Base-by-base conservation (phyloP, 2,797 vertebrate species). In the Sebastes cheni region DNA sequence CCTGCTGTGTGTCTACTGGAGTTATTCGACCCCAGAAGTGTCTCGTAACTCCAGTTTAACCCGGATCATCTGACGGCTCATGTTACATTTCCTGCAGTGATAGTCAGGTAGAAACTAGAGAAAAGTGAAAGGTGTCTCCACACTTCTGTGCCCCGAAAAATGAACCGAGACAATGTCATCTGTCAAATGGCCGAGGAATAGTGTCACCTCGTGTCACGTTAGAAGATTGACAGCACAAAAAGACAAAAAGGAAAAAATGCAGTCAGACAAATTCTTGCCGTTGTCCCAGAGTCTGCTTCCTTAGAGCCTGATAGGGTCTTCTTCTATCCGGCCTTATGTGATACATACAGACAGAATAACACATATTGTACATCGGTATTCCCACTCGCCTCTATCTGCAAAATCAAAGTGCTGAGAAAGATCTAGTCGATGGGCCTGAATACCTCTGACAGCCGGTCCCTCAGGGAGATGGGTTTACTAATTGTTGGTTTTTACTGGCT, bases 401-500 rank as follows among this genome's bases (percentile, higher is more conserved):
- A 50, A 71, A 68, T 80, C 25, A 81, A 74, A 83, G 67, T 46
- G 56, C 25, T 67, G 72, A 77, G 75, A 77, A 72, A 75, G 76
- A 92, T 81, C 58, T 79, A 71, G 77, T 77, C 64, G 75, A 86
- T 80, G 65, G 87, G 72, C 84, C 72, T 88, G 75, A 89, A 76
- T 83, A 85, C 76, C 56, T 82, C 58, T 90, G 87, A 87, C 72
- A 88, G 79, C 72, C 18, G 4, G 36, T 79, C 72, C 77, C 84
- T 82, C 27, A 11, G 85, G 82, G 88, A 92, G 83, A 89, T 81
- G 75, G 60, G 36, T 84, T 91, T 84, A 76, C 88, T 93, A 95
- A 93, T 92, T 92, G 90, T 88, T 92, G 83, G 72, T 90, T 93
- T 94, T 94, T 89, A 90, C 84, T 81, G 86, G 80, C 85, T 86